Percentiles rank a stretch among this genome's conserved stretches.
Conservation (phyloP, 2,113 vertebrate genomes). For the Pachyramphus minor region DNA sequence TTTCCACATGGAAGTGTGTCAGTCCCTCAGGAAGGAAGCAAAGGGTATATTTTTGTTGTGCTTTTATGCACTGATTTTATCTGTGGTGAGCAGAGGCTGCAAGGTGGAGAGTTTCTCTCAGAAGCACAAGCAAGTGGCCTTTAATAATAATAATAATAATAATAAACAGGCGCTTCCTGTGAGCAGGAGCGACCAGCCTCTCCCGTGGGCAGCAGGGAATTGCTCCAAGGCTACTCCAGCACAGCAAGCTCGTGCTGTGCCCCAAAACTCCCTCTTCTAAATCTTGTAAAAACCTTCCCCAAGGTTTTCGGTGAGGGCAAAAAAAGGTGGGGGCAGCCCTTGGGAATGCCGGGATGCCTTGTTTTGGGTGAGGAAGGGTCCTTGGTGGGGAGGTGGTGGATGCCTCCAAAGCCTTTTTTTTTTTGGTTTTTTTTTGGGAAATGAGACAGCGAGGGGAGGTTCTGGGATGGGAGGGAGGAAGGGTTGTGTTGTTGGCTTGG, state of each 20-base stretch:
- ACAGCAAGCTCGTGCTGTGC: neutral
- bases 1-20: neutral
- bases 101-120: neutral
- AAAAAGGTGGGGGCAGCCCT: neutral
- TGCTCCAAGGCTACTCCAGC: neutral
- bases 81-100: neutral
- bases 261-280: neutral
- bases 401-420: accelerated
- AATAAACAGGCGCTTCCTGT: neutral
- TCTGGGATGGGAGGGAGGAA: neutral
- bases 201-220: neutral
- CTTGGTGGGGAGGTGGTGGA: neutral
- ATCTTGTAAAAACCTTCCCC: neutral
- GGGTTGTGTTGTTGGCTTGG: neutral
- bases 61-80: neutral
- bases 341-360: neutral
- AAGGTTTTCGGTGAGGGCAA: accelerated
- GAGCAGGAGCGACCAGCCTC: neutral
- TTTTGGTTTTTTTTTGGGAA: neutral
- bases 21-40: neutral
- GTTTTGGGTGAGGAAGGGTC: neutral
- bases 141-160: neutral
- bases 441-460: accelerated
- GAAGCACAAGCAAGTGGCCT: neutral
- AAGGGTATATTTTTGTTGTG: neutral